Base-by-base conservation (phyloP, 2,113 vertebrate species). In the Gymnobelideus leadbeateri region DNA sequence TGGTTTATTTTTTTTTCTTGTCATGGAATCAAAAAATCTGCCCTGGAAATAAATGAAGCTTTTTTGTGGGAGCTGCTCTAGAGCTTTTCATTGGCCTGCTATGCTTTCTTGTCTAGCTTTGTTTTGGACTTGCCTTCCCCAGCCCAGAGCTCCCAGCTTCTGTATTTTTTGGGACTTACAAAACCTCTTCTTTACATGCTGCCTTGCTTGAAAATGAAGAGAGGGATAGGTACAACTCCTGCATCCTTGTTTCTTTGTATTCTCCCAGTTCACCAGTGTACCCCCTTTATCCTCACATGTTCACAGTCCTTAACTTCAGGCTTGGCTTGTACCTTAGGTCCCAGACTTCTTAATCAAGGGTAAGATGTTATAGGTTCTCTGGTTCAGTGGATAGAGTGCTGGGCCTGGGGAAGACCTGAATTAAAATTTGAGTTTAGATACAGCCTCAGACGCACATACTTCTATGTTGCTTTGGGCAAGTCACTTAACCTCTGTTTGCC, bases 331-430 rank as follows among this genome's bases (percentile, higher is more conserved):
- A 61, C 11, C 2, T 55, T 55, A 5, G 25, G 54, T 25, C 2
- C 24, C 28, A 61, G 57, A 31, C 57, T 61, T 31, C 54, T 26
- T 26, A 26, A 57, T 61, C 57, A 54, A 61, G 10, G 28, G 57
- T 31, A 28, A 57, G 8, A 61, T 61, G 57, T 11, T 28, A 23
- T 54, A 9, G 55, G 55, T 57, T 31, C 12, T 43, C 49, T 96
- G 43, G 9, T 77, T 92, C 94, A 92, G 94, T 93, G 94, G 90
- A 94, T 89, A 96, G 55, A 92, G 11, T 37, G 12, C 89, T 95
- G 52, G 61, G 91, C 94, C 95, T 54, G 61, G 28, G 89, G 93
- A 97, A 37, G 3, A 68, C 12, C 61, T 4, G 4, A 68, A 31
- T 14, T 31, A 28, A 61, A 53, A 89, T 37, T 28, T 89, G 91